Conservation (phyloP, 2,797 vertebrate species). For the Falco peregrinus region DNA sequence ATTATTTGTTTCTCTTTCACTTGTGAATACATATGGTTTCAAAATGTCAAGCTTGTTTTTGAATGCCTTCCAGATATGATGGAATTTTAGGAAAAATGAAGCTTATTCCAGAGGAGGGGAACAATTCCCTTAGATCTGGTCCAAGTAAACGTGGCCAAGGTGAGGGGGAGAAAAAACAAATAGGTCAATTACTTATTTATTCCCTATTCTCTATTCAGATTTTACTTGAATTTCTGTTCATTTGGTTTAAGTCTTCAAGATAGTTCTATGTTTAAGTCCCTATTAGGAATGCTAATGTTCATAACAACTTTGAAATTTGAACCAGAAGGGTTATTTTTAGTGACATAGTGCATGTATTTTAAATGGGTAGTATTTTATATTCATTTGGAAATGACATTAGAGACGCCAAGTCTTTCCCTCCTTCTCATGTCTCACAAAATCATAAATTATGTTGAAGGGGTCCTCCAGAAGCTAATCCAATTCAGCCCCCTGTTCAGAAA, state of each 20-base stretch:
- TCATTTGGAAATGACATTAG: neutral
- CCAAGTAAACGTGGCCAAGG: neutral
- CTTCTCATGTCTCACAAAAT: neutral
- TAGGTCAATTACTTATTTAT: neutral
- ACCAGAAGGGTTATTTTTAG: neutral
- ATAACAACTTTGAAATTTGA: neutral
- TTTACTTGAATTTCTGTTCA: neutral
- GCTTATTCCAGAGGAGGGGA: neutral
- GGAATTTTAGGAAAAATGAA: neutral
- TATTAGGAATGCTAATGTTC: neutral
- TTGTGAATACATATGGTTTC: conserved; percentile 6
- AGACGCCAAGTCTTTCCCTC: neutral
- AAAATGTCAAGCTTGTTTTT: neutral
- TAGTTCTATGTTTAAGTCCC: neutral
- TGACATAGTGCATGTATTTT: neutral
- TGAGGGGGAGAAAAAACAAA: neutral
- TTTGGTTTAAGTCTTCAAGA: neutral
- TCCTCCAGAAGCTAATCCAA: neutral
- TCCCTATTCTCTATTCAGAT: neutral
- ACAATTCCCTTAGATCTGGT: neutral
- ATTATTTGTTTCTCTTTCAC: conserved; percentile 30
- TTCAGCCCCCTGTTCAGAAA: neutral
- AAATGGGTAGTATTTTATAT: neutral
- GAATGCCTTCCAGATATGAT: neutral
- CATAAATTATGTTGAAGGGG: neutral